These are phyloP conservation scores for Lepilemur septentrionalis DNA, from an alignment of 2,797 vertebrate species.

Conservation along the genomic window DNA sequence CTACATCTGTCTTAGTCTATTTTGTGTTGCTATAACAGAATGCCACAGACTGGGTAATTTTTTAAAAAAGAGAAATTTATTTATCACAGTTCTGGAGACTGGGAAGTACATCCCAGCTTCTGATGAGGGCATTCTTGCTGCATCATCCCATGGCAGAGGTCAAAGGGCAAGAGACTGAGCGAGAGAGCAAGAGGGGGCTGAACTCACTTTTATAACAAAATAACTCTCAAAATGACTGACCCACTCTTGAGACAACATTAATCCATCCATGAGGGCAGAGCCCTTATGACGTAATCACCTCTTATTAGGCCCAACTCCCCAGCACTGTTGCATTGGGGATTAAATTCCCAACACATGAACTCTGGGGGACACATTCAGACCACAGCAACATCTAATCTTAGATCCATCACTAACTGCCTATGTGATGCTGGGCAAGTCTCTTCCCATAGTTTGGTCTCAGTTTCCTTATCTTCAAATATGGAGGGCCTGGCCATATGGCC, in stretches of 20 bases:
- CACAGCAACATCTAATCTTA: background rate
- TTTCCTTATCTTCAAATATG: background rate
- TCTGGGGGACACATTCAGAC: background rate
- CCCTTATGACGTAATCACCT: background rate
- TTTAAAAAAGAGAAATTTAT: background rate
- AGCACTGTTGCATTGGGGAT: background rate
- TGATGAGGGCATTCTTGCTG: background rate
- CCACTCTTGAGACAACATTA: background rate
- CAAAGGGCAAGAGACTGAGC: background rate
- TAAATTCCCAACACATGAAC: background rate
- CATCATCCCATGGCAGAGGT: background rate
- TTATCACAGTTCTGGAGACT: background rate
- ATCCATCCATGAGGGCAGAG: background rate
- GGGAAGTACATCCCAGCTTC: too few relatives aligned
- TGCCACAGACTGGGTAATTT: background rate
- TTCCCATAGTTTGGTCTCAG: background rate
- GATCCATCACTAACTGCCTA: background rate
- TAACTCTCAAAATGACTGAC: background rate
- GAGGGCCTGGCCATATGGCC: background rate
- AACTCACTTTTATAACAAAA: background rate
- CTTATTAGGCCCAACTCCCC: background rate
- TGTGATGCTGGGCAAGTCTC: background rate
- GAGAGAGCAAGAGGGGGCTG: background rate
- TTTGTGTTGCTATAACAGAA: background rate
- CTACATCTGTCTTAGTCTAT: background rate